Conservation (phyloP, 2,113 vertebrate species). For the Grus americana region DNA sequence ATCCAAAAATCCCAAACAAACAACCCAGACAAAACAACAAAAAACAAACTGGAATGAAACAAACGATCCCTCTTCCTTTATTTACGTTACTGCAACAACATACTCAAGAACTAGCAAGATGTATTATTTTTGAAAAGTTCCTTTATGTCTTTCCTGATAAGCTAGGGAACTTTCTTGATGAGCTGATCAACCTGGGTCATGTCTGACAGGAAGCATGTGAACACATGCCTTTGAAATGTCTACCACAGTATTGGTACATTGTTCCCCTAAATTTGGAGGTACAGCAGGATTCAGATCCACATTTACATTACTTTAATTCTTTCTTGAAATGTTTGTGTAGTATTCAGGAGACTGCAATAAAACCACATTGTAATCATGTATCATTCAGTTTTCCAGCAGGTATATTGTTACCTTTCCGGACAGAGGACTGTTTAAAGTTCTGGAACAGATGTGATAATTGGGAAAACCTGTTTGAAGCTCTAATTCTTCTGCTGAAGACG, state of each 20-base stretch:
- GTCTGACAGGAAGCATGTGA: background rate
- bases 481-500: background rate
- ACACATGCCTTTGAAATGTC: background rate
- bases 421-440: background rate
- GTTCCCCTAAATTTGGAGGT: background rate
- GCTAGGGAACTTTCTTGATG: background rate
- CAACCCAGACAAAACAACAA: no score
- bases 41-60: background rate
- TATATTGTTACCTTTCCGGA: background rate
- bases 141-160: background rate
- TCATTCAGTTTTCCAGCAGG: background rate
- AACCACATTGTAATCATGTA: background rate
- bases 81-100: background rate
- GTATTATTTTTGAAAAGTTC: background rate
- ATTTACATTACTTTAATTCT: background rate
- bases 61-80: background rate
- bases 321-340: background rate
- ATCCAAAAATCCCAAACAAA: accelerated
- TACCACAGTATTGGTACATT: background rate
- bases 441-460: background rate
- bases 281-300: background rate
- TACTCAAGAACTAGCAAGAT: background rate
- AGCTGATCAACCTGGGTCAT: background rate
- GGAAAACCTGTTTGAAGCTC: background rate
- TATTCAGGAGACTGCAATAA: background rate